phyloP scores from a whole-genome alignment of 2,888 invertebrate species.

The Rhodophaea formosa region DNA sequence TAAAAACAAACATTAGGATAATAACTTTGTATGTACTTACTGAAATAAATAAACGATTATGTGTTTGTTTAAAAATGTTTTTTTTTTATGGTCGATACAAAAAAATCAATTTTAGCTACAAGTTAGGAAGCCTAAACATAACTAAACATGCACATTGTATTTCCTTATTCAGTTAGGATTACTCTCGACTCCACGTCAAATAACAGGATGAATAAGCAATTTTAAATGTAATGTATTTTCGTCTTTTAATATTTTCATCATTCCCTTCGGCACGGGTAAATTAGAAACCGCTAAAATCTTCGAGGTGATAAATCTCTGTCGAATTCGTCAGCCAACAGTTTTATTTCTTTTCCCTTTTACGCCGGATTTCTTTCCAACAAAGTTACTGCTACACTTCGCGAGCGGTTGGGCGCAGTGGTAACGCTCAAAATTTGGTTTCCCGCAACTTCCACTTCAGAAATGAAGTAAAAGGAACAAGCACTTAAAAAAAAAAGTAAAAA shows the following conservation, averaged over 20 bases:
- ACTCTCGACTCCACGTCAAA: background rate
- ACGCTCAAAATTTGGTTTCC: background rate
- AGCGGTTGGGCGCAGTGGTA: background rate
- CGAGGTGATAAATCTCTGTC: slow-evolving; percentile 67
- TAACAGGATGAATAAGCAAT: slow-evolving; percentile 7
- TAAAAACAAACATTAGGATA: too few species aligned
- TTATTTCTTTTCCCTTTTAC: slow-evolving; percentile 58
- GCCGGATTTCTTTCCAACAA: slow-evolving; percentile 53
- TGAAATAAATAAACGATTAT: too few species aligned
- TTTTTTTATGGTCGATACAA: too few species aligned
- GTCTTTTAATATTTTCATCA: slow-evolving; percentile 21
- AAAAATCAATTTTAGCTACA: too few species aligned
- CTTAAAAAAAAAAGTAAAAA: too few species aligned
- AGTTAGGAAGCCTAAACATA: too few species aligned
- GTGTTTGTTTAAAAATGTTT: too few species aligned
- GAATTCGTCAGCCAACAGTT: slow-evolving; percentile 67
- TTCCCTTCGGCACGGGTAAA: slow-evolving; percentile 45
- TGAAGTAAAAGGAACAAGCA: too few species aligned
- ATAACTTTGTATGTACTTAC: too few species aligned
- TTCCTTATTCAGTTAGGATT: background rate
- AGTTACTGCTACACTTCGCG: slow-evolving; percentile 42
- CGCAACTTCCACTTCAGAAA: background rate
- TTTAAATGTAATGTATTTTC: slow-evolving; percentile 22
- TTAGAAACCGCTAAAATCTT: slow-evolving; percentile 61
- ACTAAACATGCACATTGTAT: background rate